Evolutionary conservation across 2,888 invertebrate species (phyloP).

Genomic region (Thymelicus lineola): DNA sequence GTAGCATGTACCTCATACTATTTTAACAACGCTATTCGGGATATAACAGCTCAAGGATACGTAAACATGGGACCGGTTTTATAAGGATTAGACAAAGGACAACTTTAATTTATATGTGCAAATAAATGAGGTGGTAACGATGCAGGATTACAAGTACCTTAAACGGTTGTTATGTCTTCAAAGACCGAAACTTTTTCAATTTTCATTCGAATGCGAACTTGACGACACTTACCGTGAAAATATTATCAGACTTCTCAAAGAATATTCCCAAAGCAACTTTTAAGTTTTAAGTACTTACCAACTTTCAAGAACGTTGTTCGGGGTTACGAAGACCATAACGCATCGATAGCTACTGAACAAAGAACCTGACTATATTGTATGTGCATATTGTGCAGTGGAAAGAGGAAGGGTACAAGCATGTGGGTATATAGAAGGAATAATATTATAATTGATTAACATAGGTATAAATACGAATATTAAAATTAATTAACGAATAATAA

Average conservation of each 20-base stretch:
- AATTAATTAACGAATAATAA: too few relatives aligned
- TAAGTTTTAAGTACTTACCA: conserved; percentile 40
- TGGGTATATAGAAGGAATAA: too few relatives aligned
- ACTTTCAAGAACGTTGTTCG: conserved; percentile 34
- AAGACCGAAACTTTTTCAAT: conserved; percentile 75
- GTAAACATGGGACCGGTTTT: neutral
- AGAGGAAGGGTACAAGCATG: too few relatives aligned
- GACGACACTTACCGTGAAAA: conserved; percentile 61
- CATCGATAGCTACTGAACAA: conserved; percentile 7
- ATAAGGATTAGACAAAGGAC: conserved; percentile 8
- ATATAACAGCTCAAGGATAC: neutral
- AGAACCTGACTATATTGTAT: neutral
- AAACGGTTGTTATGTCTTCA: conserved; percentile 61
- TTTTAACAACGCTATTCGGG: neutral
- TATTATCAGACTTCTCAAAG: conserved; percentile 52
- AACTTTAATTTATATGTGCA: conserved; percentile 11
- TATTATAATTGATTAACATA: too few relatives aligned
- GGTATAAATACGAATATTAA: too few relatives aligned
- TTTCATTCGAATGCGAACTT: conserved; percentile 68
- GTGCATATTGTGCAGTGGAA: too few relatives aligned
- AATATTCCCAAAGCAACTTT: conserved; percentile 49
- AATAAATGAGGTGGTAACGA: conserved; percentile 1
- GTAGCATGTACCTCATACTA: neutral
- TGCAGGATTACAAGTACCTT: conserved; percentile 45
- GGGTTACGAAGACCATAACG: conserved; percentile 26